Evolutionary conservation across 2,797 vertebrate genomes (phyloP).

Genomic region (Lagorchestes hirsutus): DNA sequence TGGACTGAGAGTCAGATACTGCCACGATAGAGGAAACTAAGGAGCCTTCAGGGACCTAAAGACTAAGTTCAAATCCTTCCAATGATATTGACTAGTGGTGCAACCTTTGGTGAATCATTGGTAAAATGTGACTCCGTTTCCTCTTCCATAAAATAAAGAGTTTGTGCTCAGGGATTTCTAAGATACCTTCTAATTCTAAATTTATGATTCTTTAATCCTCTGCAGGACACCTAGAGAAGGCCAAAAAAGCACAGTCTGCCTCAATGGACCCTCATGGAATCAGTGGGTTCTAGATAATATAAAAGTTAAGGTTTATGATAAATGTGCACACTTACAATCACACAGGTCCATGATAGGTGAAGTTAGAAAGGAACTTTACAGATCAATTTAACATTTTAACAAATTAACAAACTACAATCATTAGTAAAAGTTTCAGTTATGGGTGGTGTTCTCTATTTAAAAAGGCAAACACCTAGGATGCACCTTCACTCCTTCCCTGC

Average conservation of each 20-base stretch:
- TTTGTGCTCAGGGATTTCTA: neutral
- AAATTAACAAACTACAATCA: neutral
- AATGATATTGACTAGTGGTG: neutral
- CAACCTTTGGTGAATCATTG: neutral
- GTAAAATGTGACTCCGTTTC: neutral
- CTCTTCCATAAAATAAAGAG: neutral
- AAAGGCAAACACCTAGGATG: neutral
- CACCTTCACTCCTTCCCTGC: neutral
- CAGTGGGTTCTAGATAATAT: neutral
- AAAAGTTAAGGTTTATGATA: neutral
- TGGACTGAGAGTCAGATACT: neutral
- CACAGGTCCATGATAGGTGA: neutral
- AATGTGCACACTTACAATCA: neutral
- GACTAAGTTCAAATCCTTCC: too few relatives aligned
- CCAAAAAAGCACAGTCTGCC: neutral
- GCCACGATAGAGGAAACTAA: neutral
- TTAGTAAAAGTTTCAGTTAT: neutral
- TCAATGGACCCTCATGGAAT: neutral
- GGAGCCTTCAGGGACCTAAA: neutral
- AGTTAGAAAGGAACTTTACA: neutral
- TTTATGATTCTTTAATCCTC: neutral
- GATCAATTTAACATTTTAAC: neutral
- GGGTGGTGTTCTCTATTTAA: neutral
- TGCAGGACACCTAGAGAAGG: neutral
- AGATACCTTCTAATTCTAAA: neutral